phyloP scores from a whole-genome alignment of 2,113 vertebrate species.

The Centrocercus urophasianus region DNA sequence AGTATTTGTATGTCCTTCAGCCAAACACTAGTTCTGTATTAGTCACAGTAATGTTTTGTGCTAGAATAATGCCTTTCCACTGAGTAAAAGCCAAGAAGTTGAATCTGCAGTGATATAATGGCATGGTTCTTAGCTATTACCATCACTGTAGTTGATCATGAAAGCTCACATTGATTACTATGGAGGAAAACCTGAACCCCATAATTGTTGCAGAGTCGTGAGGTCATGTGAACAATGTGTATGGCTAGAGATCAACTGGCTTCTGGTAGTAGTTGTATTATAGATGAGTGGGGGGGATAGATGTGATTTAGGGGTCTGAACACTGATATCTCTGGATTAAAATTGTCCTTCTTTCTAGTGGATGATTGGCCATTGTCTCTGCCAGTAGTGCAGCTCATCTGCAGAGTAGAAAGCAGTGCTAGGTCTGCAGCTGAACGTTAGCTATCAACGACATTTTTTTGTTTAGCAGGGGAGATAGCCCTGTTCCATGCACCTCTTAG shows the following conservation, averaged over 20 bases:
- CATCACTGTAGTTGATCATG: not conserved
- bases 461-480: not conserved
- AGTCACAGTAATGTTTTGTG: not conserved
- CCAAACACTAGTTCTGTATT: not conserved
- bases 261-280: not conserved
- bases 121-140: not conserved
- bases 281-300: not conserved
- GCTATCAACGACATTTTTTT: not conserved
- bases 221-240: not conserved
- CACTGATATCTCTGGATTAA: not conserved
- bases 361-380: not conserved
- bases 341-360: not conserved
- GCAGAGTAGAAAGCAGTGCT: not conserved
- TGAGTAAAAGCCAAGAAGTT: not conserved
- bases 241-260: not conserved
- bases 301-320: not conserved
- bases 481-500: not conserved
- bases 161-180: not conserved
- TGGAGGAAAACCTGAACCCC: not conserved
- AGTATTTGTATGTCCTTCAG: not conserved
- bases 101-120: not conserved
- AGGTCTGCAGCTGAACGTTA: not conserved
- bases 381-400: not conserved
- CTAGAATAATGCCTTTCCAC: conserved; percentile 18
- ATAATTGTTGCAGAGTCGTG: not conserved